A percentile compares a stretch with the other conserved stretches of the same genome.
Conservation (phyloP, 2,888 invertebrate species). For the Pegoplata infirma region DNA sequence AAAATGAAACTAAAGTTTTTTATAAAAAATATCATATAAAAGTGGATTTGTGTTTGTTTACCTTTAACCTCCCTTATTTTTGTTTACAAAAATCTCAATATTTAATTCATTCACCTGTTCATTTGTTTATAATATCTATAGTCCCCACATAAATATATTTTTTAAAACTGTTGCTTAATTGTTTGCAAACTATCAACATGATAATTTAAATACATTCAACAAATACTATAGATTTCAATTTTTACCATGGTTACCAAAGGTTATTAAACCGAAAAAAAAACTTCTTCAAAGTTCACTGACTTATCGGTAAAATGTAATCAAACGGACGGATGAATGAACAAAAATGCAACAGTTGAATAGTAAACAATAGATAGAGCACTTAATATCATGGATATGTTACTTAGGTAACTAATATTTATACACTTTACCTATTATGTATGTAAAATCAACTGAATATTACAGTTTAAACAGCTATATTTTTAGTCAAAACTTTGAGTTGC, state of each 20-base stretch:
- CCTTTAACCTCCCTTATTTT: background rate
- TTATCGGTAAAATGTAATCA: constrained; percentile 5
- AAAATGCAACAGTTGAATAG: constrained; percentile 37
- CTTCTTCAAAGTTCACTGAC: constrained; percentile 19
- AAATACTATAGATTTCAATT: background rate
- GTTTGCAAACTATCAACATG: constrained; percentile 41
- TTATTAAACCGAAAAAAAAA: background rate
- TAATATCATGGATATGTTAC: too few species aligned
- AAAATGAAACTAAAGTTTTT: too few species aligned
- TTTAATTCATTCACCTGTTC: background rate
- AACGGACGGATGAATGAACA: constrained; percentile 9
- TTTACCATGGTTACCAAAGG: background rate
- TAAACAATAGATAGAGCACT: constrained; percentile 3
- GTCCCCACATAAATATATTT: background rate
- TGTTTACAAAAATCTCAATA: background rate
- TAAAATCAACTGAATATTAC: too few species aligned
- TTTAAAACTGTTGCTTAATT: constrained; percentile 3
- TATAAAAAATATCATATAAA: too few species aligned
- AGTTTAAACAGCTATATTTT: too few species aligned
- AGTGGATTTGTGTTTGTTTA: too few species aligned
- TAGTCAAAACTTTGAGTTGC: too few species aligned
- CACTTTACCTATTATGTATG: too few species aligned
- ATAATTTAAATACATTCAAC: background rate
- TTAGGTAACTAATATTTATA: too few species aligned
- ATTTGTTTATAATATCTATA: background rate